Conservation (phyloP, 2,113 vertebrate species). For the Scophthalmus maximus region DNA sequence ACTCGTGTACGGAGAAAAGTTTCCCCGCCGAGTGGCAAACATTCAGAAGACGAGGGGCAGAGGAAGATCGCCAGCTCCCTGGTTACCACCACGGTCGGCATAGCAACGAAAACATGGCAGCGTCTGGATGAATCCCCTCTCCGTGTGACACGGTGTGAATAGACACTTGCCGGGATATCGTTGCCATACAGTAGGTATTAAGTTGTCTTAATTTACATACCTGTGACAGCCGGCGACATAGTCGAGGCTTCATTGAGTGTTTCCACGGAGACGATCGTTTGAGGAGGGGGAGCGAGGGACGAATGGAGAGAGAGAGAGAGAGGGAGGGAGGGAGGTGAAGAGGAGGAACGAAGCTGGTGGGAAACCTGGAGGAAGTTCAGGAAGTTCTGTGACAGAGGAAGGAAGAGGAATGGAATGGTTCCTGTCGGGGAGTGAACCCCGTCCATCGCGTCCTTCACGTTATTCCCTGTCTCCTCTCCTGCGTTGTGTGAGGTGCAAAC, state of each 20-base stretch:
- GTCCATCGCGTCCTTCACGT: neutral
- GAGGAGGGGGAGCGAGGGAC: neutral
- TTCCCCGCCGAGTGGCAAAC: slow-evolving; percentile 28
- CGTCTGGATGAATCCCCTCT: neutral
- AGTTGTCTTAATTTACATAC: slow-evolving; percentile 29
- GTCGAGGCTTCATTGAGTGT: neutral
- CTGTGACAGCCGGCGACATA: slow-evolving; percentile 1
- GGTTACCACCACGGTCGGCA: slow-evolving; percentile 35
- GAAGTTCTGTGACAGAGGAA: slow-evolving; percentile 26
- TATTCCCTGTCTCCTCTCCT: neutral
- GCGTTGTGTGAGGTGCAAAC: too few species aligned
- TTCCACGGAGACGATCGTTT: slow-evolving; percentile 17
- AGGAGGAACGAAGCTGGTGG: slow-evolving; percentile 12
- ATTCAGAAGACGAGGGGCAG: neutral
- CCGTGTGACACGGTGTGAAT: neutral
- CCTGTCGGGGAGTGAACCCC: slow-evolving; percentile 3
- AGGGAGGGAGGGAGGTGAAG: slow-evolving; percentile 9
- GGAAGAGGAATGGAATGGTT: slow-evolving; percentile 11
- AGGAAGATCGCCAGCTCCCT: slow-evolving; percentile 13
- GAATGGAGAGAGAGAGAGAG: slow-evolving; percentile 17
- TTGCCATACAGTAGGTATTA: slow-evolving; percentile 12
- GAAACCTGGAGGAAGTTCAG: slow-evolving; percentile 42
- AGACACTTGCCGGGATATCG: neutral
- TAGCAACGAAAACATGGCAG: slow-evolving; percentile 27
- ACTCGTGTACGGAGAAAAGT: neutral